Conservation (phyloP, 2,113 vertebrate genomes). For the Phalacrocorax carbo region DNA sequence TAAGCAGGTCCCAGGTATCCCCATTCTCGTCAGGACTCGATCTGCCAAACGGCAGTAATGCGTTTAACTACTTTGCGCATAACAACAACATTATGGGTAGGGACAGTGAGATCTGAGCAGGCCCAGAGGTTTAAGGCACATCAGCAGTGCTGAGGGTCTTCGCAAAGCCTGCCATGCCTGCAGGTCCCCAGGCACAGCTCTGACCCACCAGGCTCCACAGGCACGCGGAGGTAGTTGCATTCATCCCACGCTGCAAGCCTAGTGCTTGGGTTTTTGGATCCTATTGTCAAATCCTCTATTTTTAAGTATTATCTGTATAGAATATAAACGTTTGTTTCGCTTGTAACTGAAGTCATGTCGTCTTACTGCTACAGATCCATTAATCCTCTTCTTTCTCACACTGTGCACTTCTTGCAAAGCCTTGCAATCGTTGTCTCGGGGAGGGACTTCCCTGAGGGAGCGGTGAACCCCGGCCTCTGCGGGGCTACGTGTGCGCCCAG, state of each 20-base stretch:
- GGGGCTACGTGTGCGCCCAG: accelerated
- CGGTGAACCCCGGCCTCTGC: accelerated
- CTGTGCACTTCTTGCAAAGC: neutral
- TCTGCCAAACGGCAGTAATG: neutral
- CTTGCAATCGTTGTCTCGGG: neutral
- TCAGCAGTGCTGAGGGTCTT: neutral
- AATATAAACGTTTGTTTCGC: neutral
- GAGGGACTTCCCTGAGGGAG: neutral
- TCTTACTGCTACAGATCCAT: neutral
- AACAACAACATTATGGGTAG: too few relatives aligned
- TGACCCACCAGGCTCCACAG: accelerated
- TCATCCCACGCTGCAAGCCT: neutral
- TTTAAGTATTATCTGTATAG: neutral
- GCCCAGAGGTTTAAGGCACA: accelerated
- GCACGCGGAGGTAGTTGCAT: neutral
- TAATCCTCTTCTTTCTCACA: neutral
- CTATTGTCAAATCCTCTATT: neutral
- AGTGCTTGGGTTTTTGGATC: accelerated
- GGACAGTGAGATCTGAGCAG: neutral
- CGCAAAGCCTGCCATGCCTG: accelerated
- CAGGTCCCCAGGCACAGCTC: neutral
- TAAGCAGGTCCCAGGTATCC: neutral
- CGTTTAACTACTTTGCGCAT: neutral
- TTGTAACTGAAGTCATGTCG: neutral
- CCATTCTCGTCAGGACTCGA: too few relatives aligned